These are phyloP conservation scores for Eupeodes latifasciatus DNA, from an alignment of 2,888 invertebrate genomes.

Conservation along the genomic window DNA sequence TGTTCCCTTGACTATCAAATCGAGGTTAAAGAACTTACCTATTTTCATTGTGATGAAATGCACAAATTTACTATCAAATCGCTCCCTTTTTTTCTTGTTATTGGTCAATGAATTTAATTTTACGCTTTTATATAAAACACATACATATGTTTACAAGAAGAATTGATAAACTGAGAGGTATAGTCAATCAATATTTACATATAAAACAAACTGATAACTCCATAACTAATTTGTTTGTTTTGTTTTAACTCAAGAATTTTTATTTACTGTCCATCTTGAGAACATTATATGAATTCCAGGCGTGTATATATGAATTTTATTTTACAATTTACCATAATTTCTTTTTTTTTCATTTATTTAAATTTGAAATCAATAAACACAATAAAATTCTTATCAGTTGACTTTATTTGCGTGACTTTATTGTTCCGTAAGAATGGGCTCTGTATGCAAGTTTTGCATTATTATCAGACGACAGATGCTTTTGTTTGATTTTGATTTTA, in stretches of 20 bases:
- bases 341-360: constrained; percentile 15
- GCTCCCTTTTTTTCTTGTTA: not conserved
- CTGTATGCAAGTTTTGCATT: not conserved
- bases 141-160: constrained; percentile 6
- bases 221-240: constrained; percentile 17
- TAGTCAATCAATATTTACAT: constrained; percentile 18
- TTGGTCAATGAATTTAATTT: constrained; percentile 28
- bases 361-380: constrained; percentile 40
- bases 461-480: constrained; percentile 37
- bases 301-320: not conserved
- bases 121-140: constrained; percentile 16
- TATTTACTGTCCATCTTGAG: constrained; percentile 22
- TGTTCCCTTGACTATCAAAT: too few relatives aligned
- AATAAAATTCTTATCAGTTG: constrained; percentile 55
- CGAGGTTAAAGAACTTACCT: too few relatives aligned
- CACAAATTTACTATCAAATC: not conserved
- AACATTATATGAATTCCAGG: not conserved
- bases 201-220: constrained; percentile 15
- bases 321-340: not conserved
- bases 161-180: not conserved
- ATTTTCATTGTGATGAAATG: constrained; percentile 20
- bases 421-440: constrained; percentile 30
- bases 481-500: constrained; percentile 22
- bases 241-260: not conserved
- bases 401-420: constrained; percentile 55